These are phyloP conservation scores for Akabosia matsudoensis DNA, from an alignment of 1,140 invertebrate genomes.

Conservation along the genomic window DNA sequence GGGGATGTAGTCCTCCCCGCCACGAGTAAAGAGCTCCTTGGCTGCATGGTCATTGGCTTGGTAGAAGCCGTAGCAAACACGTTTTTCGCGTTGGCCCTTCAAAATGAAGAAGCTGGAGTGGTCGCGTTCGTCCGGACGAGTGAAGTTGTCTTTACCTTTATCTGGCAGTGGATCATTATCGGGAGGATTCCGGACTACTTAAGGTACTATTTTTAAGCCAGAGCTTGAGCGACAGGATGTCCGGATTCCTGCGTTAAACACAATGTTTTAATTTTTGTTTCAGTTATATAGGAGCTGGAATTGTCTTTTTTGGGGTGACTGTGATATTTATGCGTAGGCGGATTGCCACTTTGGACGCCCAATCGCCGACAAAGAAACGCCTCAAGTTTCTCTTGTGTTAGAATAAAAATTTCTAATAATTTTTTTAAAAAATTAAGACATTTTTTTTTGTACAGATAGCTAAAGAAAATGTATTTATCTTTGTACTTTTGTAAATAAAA, in stretches of 20 bases:
- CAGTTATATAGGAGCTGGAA: not conserved
- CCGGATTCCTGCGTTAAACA: too few species aligned
- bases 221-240: too few species aligned
- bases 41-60: not conserved
- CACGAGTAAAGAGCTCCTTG: not conserved
- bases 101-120: constrained; percentile 33
- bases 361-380: too few species aligned
- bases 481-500: too few species aligned
- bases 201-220: too few species aligned
- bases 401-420: too few species aligned
- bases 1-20: not conserved
- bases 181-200: constrained; percentile 23
- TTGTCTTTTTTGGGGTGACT: constrained; percentile 1
- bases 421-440: too few species aligned
- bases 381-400: too few species aligned
- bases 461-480: too few species aligned
- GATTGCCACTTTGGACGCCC: not conserved
- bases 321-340: not conserved
- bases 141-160: constrained; percentile 36
- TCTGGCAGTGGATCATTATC: constrained; percentile 33
- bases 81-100: constrained; percentile 26
- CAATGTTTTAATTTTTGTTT: too few species aligned
- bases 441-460: too few species aligned
- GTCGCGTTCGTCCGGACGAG: constrained; percentile 27
- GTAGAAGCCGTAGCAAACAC: not conserved